Base-by-base conservation (phyloP, 2,888 invertebrate species). In the Imbricaverruca yamaguchii region DNA sequence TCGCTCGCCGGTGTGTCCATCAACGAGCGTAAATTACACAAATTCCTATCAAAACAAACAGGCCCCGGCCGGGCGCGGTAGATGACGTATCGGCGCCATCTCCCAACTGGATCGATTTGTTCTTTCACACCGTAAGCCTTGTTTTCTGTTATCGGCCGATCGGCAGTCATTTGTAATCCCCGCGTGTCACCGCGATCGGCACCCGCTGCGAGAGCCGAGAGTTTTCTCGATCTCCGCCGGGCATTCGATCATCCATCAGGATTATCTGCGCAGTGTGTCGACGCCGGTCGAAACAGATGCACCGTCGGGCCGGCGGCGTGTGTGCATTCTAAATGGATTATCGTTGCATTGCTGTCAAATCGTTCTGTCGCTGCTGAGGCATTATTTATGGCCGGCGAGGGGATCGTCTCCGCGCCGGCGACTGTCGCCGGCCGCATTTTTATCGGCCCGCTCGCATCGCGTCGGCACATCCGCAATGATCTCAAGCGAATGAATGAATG, bases 81-180 rank as follows among this genome's bases (percentile, higher is more conserved):
- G 7, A 67, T 74, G 74, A 74, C 53, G 74, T 74, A 74, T 74
- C 74, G 53, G 8, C 39, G 1, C 25, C 23, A 74, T 74, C 74
- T 74, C 53, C 53, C 53, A 74, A 53, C 74, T 15, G 13, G 53
- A 74, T 53, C 74, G 74, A 53, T 74, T 39, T 74, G 74, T 53
- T 74, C 53, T 8, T 53, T 74, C 74, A 53, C 74, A 53, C 74
- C 25, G 74, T 18, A 4, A 8, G 53, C 53, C 39, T 53, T 74
- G 74, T 74, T 74, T 74, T 74, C 74, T 74, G 74, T 74, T 74
- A 74, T 74, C 74, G 18, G 74, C 74, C 74, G 74, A 74, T 18
- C 74, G 74, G 1, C 18, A 15, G 53, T 74, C 74, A 74, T 74
- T 74, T 74, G 25, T 74, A 74, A 53, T 39, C 53, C 39, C 39